Conservation (phyloP, 2,113 vertebrate genomes). For the Xiphophorus couchianus region DNA sequence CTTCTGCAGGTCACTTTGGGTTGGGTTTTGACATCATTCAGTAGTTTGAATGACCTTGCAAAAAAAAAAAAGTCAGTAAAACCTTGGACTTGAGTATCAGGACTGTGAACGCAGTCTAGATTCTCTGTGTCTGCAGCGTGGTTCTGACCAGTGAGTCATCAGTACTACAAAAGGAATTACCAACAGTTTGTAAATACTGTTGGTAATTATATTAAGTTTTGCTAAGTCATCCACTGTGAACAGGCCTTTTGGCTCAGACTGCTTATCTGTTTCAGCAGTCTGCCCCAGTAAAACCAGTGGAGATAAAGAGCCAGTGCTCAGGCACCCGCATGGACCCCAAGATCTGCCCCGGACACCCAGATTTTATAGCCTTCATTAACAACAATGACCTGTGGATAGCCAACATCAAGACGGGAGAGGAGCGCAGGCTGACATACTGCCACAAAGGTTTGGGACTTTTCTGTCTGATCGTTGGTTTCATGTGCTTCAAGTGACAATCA, state of each 20-base stretch:
- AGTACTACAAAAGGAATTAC: no score
- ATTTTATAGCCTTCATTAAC: conserved; percentile 95
- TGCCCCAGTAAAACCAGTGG: conserved; percentile 92
- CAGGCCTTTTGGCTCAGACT: conserved; percentile 37
- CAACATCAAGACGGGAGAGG: conserved; percentile 90
- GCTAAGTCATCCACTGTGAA: background rate
- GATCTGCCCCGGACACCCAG: conserved; percentile 90
- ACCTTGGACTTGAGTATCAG: no score
- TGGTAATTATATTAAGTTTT: no score
- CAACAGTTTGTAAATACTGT: no score
- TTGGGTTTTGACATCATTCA: no score
- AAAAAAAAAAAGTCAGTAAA: no score
- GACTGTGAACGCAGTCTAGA: no score
- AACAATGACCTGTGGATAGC: conserved; percentile 95
- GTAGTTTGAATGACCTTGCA: no score
- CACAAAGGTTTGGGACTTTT: conserved; percentile 84
- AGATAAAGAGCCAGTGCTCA: conserved; percentile 93
- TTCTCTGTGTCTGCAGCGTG: no score
- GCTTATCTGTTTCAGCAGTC: conserved; percentile 81
- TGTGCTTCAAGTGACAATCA: background rate
- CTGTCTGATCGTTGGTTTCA: background rate
- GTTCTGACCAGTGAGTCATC: no score
- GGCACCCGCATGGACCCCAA: conserved; percentile 98
- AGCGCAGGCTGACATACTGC: conserved; percentile 89
- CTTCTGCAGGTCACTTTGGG: no score